These are phyloP conservation scores for Equus quagga DNA, from an alignment of 2,113 vertebrate genomes.

Conservation along the genomic window DNA sequence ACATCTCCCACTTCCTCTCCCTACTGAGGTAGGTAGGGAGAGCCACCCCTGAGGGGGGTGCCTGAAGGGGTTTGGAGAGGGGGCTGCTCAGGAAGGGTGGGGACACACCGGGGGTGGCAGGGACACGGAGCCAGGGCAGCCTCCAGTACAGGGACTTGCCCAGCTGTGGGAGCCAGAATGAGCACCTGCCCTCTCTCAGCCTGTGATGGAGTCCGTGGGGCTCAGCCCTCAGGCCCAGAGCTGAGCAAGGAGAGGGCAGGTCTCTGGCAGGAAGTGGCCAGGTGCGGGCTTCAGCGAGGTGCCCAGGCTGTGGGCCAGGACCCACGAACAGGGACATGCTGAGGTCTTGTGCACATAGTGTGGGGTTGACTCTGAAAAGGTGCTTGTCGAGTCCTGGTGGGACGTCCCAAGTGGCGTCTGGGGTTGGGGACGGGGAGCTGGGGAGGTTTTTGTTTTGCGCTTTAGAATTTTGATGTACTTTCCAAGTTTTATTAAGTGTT, in stretches of 20 bases:
- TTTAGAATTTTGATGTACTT: not conserved
- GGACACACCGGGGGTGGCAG: not conserved
- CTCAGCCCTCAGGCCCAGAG: not conserved
- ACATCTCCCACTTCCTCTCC: not conserved
- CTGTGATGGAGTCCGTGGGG: not conserved
- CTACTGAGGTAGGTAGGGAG: not conserved
- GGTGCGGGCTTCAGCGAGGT: not conserved
- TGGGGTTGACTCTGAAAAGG: not conserved
- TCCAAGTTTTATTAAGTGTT: not conserved
- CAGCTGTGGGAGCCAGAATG: fast-evolving
- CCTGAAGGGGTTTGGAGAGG: not conserved
- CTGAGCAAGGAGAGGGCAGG: not conserved
- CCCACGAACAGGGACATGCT: no score
- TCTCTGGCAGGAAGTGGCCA: not conserved
- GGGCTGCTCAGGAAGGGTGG: not conserved
- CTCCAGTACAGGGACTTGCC: not conserved
- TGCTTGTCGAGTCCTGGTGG: not conserved
- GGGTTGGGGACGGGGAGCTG: not conserved
- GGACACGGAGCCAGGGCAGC: not conserved
- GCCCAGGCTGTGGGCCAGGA: not conserved
- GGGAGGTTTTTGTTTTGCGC: not conserved
- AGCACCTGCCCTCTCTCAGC: fast-evolving
- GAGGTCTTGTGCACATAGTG: not conserved
- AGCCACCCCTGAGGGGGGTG: no score
- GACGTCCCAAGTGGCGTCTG: not conserved